Base-by-base conservation (phyloP, 2,888 invertebrate species). In the Nemotelus nigrinus region DNA sequence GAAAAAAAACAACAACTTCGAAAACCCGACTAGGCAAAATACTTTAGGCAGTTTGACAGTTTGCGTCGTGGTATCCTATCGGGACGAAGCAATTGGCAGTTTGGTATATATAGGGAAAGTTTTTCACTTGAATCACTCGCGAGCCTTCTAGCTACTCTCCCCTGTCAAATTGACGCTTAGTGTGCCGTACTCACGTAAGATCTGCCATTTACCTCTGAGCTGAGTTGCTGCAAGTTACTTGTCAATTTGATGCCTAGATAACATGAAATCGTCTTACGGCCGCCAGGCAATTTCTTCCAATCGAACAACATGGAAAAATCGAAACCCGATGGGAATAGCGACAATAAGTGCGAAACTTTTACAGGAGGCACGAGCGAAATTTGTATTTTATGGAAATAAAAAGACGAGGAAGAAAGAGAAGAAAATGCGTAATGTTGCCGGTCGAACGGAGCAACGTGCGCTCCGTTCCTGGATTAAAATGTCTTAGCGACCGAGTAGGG, bases 171-270 rank as follows among this genome's bases (percentile, higher is more conserved):
- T 25, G 25, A 25, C 25, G 25, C 25, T 25, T 25, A 25, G 25
- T 25, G 25, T 25, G 25, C 25, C 25, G 25, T 25, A 25, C 25
- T 25, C 25, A 1, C 25, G 25, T 25, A 25, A 1, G 25, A 25
- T 25, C 25, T 25, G 25, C 25, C 25, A 25, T 25, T 25, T 25
- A 25, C 25, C 25, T 25, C 25, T 25, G 25, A 25, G 25, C 25
- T 25, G 10, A 53, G 25, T 50, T n/a, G 25, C 67, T 55, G 43
- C 4, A 67, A 67, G 67, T 67, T 55, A 55, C 70, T 70, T 70
- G 70, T 55, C 70, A 70, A 70, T 70, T 70, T 70, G 72, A 72
- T 47, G 60, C 60, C 47, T 60, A 74, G 63, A 74, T 74, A 74
- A 74, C 74, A 44, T 47, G 60, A 74, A 39, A 43, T 60, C 74